Conservation (phyloP, 2,888 invertebrate genomes). For the Celastrina argiolus region DNA sequence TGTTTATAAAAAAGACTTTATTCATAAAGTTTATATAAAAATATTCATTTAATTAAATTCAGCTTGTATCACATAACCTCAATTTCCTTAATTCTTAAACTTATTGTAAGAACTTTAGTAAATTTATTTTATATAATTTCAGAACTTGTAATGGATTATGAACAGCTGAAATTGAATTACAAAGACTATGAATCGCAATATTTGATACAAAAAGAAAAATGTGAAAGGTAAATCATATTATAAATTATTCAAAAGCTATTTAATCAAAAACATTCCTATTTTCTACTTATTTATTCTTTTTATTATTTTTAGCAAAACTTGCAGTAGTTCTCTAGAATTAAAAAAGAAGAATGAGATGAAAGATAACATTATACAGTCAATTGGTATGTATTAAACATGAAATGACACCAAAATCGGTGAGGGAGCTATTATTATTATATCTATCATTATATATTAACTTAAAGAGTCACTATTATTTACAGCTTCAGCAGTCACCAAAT, state of each 20-base stretch:
- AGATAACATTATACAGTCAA: slow-evolving; percentile 50
- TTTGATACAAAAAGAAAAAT: slow-evolving; percentile 45
- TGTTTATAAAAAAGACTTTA: too few species aligned
- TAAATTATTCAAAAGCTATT: not conserved
- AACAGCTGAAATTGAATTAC: slow-evolving; percentile 44
- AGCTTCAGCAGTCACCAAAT: slow-evolving; percentile 49
- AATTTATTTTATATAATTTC: slow-evolving; percentile 36
- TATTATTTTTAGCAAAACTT: slow-evolving; percentile 46
- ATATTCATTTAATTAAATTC: too few species aligned
- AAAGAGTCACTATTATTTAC: slow-evolving; percentile 23
- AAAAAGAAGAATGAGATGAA: slow-evolving; percentile 51
- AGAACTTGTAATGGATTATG: slow-evolving; percentile 54
- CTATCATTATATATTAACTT: too few species aligned
- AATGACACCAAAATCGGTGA: too few species aligned
- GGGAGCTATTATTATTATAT: too few species aligned
- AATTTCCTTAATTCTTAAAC: not conserved
- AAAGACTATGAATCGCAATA: slow-evolving; percentile 47
- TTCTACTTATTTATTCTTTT: not conserved
- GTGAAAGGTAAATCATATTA: slow-evolving; percentile 47
- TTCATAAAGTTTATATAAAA: too few species aligned
- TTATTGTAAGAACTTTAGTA: not conserved
- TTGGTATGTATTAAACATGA: slow-evolving; percentile 55
- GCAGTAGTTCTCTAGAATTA: slow-evolving; percentile 47
- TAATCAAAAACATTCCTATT: not conserved
- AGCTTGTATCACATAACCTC: too few species aligned